Percentiles rank a stretch among this genome's conserved stretches.
Evolutionary conservation across 2,888 invertebrate genomes (phyloP).

Genomic region (Epirrhoe alternata): DNA sequence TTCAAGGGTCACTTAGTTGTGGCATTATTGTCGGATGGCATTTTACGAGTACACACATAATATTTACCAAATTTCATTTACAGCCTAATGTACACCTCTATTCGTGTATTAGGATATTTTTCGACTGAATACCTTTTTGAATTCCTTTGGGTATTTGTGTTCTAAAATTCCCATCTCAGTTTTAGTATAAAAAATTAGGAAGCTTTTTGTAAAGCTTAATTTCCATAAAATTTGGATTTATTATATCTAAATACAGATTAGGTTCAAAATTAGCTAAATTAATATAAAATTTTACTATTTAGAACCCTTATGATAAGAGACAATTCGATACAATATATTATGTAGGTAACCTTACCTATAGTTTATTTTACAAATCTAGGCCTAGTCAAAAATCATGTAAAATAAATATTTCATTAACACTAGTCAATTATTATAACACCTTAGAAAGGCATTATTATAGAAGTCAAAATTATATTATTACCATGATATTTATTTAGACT

Average conservation of each 20-base stretch:
- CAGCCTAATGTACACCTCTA: background rate
- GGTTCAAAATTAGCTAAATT: background rate
- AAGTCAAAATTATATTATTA: conserved; percentile 14
- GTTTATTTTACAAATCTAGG: conserved; percentile 39
- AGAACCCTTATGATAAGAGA: background rate
- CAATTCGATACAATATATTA: background rate
- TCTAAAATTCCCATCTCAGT: background rate
- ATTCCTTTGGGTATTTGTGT: background rate
- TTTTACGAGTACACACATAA: background rate
- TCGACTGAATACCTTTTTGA: background rate
- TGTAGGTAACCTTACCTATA: background rate
- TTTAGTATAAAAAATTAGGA: background rate
- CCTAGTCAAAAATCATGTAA: conserved; percentile 63
- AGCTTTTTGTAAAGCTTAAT: too few relatives aligned
- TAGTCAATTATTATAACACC: conserved; percentile 77
- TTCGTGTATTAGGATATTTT: background rate
- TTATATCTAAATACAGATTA: background rate
- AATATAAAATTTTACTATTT: background rate
- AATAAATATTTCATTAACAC: conserved; percentile 60
- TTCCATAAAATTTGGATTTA: background rate
- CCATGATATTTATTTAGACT: background rate
- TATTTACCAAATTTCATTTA: background rate
- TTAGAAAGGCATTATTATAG: conserved; percentile 43
- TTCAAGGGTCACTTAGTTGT: background rate
- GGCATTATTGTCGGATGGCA: background rate